Base-by-base conservation (phyloP, 2,797 vertebrate species). In the Alectoris magna region DNA sequence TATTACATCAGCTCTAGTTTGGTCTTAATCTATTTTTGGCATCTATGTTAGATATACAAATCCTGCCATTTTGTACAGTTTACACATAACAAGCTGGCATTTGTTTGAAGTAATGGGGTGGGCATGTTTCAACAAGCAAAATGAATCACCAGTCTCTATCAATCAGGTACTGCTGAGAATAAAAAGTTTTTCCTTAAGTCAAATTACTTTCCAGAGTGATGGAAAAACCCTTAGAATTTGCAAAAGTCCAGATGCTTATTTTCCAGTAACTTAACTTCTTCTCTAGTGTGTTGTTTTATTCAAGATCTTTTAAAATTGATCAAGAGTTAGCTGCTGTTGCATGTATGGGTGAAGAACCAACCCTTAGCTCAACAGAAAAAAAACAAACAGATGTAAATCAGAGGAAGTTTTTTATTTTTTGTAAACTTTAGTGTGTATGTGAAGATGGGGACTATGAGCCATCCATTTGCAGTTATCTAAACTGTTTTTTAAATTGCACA, bases 81-180 rank as follows among this genome's bases (percentile, higher is more conserved):
- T 79, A 84, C 94, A 77, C 5, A 88, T 88, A 91, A 70, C 64
- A 81, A 84, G 24, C 7, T 38, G 87, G 36, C 27, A 59, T 63
- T 84, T 77, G 58, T 75, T 91, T 91, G 41, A 84, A 90, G 24
- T 88, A 81, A 89, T 23, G 7, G 75, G 83, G 76, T 75, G 51
- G 69, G 75, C 63, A 88, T 78, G 77, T 92, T 95, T 94, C 79
- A 92, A 87, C 80, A 68, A 26, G 80, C 9, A 51, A 70, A 73
- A 60, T 92, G 92, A 97, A 92, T 95, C 91, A 94, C 38, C 51
- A 66, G 70, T 92, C 83, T 96, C 55, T 78, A 80, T 67, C 64
- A 95, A 84, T 15, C 18, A 88, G 87, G 44, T 53, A 69, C 16
- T 71, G 29, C 34, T 10, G 17, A 56, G 55, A 67, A 53, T 38